A percentile compares a stretch with the other conserved stretches of the same genome.
Conservation (phyloP, 2,888 invertebrate genomes). For the Hemistola chrysoprasaria region DNA sequence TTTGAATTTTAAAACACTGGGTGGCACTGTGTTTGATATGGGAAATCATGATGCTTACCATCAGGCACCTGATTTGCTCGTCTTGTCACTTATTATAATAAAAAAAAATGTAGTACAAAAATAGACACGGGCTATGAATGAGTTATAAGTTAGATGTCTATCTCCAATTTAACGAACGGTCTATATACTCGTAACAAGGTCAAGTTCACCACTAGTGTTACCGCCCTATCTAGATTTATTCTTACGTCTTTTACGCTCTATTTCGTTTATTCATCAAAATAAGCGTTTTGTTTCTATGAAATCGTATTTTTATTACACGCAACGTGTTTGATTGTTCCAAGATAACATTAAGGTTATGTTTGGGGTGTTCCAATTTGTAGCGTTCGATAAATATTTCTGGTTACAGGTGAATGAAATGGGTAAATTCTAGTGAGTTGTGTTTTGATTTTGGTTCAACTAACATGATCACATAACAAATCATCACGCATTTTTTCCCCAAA, state of each 20-base stretch:
- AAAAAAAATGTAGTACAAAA: conserved; percentile 2
- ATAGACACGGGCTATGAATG: conserved; percentile 7
- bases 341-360: conserved; percentile 7
- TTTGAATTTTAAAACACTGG: too few species aligned
- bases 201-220: conserved; percentile 22
- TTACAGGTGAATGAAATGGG: neutral
- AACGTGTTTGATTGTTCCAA: conserved; percentile 20
- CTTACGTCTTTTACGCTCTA: conserved; percentile 13
- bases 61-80: too few species aligned
- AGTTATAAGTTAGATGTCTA: conserved; percentile 7
- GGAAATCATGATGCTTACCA: too few species aligned
- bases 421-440: too few species aligned
- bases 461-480: too few species aligned
- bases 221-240: conserved; percentile 17
- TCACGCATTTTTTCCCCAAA: too few species aligned
- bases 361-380: too few species aligned
- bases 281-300: conserved; percentile 21
- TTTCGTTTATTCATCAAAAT: conserved; percentile 31
- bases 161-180: conserved; percentile 14
- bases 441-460: too few species aligned
- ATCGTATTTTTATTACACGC: conserved; percentile 21
- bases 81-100: too few species aligned
- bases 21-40: too few species aligned
- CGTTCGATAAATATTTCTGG: too few species aligned
- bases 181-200: conserved; percentile 22